Evolutionary conservation across 1,140 invertebrate genomes (phyloP), one percentile per base, ranked within the genome.

Genomic region (Drosophila watanabei): DNA sequence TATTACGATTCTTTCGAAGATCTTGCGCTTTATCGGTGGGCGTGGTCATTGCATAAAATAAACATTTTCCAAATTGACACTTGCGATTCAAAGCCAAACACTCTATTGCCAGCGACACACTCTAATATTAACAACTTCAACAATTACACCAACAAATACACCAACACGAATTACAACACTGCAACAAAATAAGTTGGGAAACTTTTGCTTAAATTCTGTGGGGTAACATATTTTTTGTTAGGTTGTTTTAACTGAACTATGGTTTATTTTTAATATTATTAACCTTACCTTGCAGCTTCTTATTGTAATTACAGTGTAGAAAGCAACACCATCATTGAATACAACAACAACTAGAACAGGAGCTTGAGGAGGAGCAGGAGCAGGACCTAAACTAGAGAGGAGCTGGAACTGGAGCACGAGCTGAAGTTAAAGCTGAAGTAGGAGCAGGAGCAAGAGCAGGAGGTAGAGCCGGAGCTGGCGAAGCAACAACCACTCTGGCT

Each of bases 21-120:
- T 35, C n/a, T 33, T n/a, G 4, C 4, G 2, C 13, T 14, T 4
- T 72, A 65, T 68, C 37, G 46, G 58, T 20, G 64, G 77, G 78
- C 65, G 80, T 81, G 78, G 64, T 61, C 75, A 75, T 65, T 54
- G 79, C 79, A 82, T 89, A 90, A 89, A 89, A 89, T 85, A 89
- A 89, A 85, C 86, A 89, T 90, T 89, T 90, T 76, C 79, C 70
- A 89, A 89, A 89, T 90, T 89, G 85, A 89, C 85, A 89, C 86
- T 89, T 90, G 68, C 81, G 75, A 90, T 89, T 90, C 86, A 89
- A 82, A 89, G 66, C 85, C 86, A 89, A 90, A 85, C 86, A 85
- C 75, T 82, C 85, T 73, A 89, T 79, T 89, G 80, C 65, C 62
- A 79, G 72, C 54, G 56, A 46, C 77, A 80, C 45, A 70, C 57